These are phyloP conservation scores for Athene cunicularia DNA, from an alignment of 2,113 vertebrate species.

Conservation along the genomic window DNA sequence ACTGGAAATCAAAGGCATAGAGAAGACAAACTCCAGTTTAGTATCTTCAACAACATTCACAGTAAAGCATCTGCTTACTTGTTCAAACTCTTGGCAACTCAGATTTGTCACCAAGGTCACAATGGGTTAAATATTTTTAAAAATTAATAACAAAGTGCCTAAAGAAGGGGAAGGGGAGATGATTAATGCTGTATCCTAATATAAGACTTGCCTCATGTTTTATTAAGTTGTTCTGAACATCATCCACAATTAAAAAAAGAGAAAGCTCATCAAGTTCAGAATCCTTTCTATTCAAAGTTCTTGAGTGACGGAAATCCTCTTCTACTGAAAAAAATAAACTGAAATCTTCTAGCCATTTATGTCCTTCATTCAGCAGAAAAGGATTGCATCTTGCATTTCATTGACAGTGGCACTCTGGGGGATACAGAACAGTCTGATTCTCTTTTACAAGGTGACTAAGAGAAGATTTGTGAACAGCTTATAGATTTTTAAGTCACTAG, in stretches of 20 bases:
- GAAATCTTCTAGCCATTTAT: not conserved
- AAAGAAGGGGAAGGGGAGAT: not conserved
- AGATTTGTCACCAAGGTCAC: not conserved
- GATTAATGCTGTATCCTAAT: not conserved
- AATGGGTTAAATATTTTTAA: not conserved
- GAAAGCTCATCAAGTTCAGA: not conserved
- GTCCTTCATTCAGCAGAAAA: not conserved
- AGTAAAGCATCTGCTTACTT: slow-evolving; percentile 6
- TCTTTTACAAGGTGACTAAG: not conserved
- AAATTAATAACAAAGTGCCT: not conserved
- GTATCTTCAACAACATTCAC: not conserved
- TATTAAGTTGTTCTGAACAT: not conserved
- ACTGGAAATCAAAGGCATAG: slow-evolving; percentile 11
- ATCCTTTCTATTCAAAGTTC: not conserved
- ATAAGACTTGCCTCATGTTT: not conserved
- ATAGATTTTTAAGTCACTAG: not conserved
- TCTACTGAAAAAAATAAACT: not conserved
- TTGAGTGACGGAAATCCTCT: not conserved
- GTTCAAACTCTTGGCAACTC: not conserved
- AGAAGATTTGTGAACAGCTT: not conserved
- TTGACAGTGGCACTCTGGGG: not conserved
- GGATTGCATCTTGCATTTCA: not conserved
- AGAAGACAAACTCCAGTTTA: not conserved
- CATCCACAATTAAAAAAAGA: not conserved
- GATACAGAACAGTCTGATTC: not conserved